Percentiles rank a stretch among this genome's conserved stretches.
Conservation (phyloP, 2,797 vertebrate species). For the Pangasius djambal region DNA sequence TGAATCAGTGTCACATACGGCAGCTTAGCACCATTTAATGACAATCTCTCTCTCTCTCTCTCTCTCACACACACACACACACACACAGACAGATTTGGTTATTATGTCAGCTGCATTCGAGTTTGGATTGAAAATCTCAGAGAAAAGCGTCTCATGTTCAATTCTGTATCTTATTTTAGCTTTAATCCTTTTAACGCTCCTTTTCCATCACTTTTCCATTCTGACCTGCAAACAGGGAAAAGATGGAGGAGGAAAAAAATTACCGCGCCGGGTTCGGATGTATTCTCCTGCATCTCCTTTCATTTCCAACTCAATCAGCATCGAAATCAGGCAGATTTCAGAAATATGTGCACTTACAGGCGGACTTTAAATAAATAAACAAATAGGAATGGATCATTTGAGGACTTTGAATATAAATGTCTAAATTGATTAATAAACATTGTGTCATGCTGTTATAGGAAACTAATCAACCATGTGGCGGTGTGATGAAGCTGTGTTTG, state of each 20-base stretch:
- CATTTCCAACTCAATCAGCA: neutral
- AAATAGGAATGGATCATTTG: neutral
- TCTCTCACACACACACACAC: slow-evolving; percentile 31
- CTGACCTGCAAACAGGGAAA: neutral
- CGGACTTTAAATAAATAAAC: neutral
- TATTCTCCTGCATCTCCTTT: neutral
- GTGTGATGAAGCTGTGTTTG: neutral
- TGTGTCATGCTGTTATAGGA: neutral
- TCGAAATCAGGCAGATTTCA: neutral
- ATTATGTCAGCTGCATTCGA: slow-evolving; percentile 53
- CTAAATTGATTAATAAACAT: neutral
- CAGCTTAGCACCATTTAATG: slow-evolving; percentile 52
- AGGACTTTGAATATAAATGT: too few species aligned
- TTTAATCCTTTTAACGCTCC: neutral
- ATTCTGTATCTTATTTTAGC: slow-evolving; percentile 9
- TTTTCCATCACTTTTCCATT: neutral
- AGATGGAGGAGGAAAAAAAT: neutral
- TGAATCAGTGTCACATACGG: slow-evolving; percentile 54
- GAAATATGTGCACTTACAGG: neutral
- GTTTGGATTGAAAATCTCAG: neutral
- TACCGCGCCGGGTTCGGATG: too few species aligned
- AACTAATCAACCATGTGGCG: neutral
- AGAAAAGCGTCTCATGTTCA: neutral
- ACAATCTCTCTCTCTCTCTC: slow-evolving; percentile 47
- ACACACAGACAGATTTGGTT: slow-evolving; percentile 36